Conservation (phyloP, 2,888 invertebrate species). For the Macrophya annulata region DNA sequence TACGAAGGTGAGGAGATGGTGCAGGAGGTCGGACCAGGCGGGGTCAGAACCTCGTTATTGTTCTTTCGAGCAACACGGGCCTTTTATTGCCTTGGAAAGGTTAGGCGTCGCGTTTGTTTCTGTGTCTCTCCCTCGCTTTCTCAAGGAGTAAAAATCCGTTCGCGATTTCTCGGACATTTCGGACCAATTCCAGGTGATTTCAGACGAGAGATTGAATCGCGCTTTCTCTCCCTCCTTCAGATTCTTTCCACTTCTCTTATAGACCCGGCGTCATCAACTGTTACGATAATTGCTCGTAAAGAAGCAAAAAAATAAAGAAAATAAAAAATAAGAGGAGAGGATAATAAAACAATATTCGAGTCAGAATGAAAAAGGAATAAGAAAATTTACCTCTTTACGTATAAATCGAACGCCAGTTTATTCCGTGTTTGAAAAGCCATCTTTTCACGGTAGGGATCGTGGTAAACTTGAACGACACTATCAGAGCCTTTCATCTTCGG, state of each 20-base stretch:
- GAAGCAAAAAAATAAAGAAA: not conserved
- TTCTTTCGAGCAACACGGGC: conserved; percentile 36
- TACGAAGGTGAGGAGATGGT: not conserved
- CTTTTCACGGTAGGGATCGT: not conserved
- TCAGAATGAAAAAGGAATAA: not conserved
- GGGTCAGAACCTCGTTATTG: conserved; percentile 50
- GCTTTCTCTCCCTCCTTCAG: not conserved
- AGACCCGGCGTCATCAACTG: not conserved
- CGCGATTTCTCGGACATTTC: conserved; percentile 31
- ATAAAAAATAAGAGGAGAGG: not conserved
- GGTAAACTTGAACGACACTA: conserved; percentile 27
- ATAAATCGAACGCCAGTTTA: conserved; percentile 14
- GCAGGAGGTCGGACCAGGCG: not conserved
- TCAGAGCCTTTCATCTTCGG: conserved; percentile 35
- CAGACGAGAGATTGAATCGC: conserved; percentile 25
- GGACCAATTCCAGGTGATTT: conserved; percentile 32
- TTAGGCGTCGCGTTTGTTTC: conserved; percentile 23
- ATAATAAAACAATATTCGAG: not conserved
- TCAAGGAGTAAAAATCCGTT: not conserved
- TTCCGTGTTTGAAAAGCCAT: conserved; percentile 3
- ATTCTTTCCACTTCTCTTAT: not conserved
- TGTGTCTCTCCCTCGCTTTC: not conserved
- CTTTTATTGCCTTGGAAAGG: conserved; percentile 45
- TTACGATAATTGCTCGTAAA: conserved; percentile 21
- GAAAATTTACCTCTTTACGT: not conserved